A percentile compares a stretch with the other conserved stretches of the same genome.
These are phyloP conservation scores for Sphaerophoria taeniata DNA, from an alignment of 2,888 invertebrate genomes.

Conservation along the genomic window DNA sequence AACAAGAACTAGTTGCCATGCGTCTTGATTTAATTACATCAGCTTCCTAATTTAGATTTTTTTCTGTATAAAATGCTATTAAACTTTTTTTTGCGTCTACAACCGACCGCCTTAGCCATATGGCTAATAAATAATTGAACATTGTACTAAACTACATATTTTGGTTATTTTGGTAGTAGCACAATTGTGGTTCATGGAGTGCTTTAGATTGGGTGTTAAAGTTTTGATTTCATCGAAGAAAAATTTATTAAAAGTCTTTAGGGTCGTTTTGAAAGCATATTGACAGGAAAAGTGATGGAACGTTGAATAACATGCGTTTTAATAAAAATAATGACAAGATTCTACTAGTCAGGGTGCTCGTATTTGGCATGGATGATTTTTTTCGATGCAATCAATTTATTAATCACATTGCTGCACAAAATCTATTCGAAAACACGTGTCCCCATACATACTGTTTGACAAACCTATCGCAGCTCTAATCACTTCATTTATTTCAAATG, in stretches of 20 bases:
- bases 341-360: neutral
- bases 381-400: neutral
- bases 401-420: neutral
- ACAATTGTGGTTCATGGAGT: neutral
- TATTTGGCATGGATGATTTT: neutral
- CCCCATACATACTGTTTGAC: constrained; percentile 9
- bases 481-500: constrained; percentile 40
- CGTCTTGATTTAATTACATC: constrained; percentile 59
- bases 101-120: constrained; percentile 22
- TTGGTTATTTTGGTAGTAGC: constrained; percentile 4
- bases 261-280: neutral
- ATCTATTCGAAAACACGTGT: constrained; percentile 35
- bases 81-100: constrained; percentile 10
- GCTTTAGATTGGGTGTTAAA: neutral
- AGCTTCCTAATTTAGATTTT: constrained; percentile 57
- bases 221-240: constrained; percentile 3
- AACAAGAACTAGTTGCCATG: constrained; percentile 30
- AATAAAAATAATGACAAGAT: no score
- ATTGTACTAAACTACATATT: constrained; percentile 19
- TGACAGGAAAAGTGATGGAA: neutral
- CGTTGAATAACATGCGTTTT: no score
- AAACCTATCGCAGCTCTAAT: constrained; percentile 30
- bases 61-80: constrained; percentile 28
- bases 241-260: neutral
- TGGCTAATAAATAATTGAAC: constrained; percentile 7